phyloP scores from a whole-genome alignment of 2,113 vertebrate species.

The Nerophis lumbriciformis region DNA sequence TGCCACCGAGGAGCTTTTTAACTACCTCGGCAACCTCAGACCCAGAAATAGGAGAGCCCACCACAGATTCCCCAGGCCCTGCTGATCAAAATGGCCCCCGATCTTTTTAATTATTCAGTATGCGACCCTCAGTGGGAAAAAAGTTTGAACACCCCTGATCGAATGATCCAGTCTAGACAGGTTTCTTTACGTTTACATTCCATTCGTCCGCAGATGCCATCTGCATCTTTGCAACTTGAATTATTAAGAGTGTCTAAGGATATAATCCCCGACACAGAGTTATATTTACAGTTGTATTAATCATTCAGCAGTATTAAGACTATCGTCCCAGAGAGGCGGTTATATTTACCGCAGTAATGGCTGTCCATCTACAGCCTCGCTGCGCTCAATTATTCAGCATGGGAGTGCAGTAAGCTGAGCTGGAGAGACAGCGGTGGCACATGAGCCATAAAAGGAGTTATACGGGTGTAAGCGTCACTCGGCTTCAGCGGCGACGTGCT shows the following conservation, averaged over 20 bases:
- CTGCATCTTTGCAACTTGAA: constrained; percentile 56
- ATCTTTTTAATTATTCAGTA: no score
- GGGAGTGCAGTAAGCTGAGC: constrained; percentile 25
- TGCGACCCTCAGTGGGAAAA: no score
- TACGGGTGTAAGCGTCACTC: constrained; percentile 21
- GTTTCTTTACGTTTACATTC: constrained; percentile 10
- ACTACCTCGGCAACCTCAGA: no score
- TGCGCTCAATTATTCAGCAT: constrained; percentile 70
- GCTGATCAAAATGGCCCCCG: no score
- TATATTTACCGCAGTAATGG: constrained; percentile 75
- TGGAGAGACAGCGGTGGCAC: constrained; percentile 29
- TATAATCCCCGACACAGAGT: constrained; percentile 62
- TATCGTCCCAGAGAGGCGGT: constrained; percentile 67
- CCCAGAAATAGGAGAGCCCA: no score
- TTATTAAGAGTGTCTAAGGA: constrained; percentile 65
- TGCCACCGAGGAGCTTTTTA: no score
- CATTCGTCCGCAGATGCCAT: constrained; percentile 20
- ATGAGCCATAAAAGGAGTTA: constrained; percentile 51
- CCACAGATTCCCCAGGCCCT: no score
- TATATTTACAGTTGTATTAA: constrained; percentile 72
- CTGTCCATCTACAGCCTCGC: constrained; percentile 47
- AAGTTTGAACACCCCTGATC: constrained; percentile 2
- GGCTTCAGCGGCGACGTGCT: constrained; percentile 13
- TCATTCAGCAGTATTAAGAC: constrained; percentile 69
- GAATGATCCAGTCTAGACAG: background rate